Conservation (phyloP, 2,888 invertebrate genomes). For the Acrobasis consociella region DNA sequence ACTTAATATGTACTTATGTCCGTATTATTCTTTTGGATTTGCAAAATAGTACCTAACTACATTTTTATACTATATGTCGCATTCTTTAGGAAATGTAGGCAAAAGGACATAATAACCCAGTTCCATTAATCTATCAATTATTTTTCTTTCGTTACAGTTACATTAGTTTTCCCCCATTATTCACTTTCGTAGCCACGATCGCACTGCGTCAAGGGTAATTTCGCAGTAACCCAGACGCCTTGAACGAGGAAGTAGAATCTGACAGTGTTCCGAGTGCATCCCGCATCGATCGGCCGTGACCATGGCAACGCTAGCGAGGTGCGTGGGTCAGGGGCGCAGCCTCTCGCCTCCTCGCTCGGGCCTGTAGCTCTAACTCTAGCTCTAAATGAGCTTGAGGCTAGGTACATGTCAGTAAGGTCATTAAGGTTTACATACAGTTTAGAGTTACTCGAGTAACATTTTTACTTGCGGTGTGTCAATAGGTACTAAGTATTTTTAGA, state of each 20-base stretch:
- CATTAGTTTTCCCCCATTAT: not conserved
- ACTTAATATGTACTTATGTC: too few species aligned
- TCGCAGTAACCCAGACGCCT: constrained; percentile 31
- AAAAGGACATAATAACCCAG: too few species aligned
- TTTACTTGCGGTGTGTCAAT: too few species aligned
- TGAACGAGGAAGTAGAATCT: constrained; percentile 43
- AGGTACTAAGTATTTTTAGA: too few species aligned
- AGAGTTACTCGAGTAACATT: too few species aligned
- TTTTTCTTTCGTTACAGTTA: not conserved
- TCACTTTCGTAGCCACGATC: not conserved
- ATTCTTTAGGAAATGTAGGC: too few species aligned
- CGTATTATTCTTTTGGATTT: too few species aligned
- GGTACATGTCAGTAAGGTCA: too few species aligned
- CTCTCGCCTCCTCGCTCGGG: constrained; percentile 33
- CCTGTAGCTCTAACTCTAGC: constrained; percentile 6
- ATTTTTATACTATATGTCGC: too few species aligned
- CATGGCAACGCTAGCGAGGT: constrained; percentile 67
- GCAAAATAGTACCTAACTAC: too few species aligned
- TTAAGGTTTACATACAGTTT: too few species aligned
- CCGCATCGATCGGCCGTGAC: constrained; percentile 76
- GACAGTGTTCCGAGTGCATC: constrained; percentile 62
- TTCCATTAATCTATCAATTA: not conserved
- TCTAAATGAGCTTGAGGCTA: too few species aligned
- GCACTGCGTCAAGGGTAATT: constrained; percentile 8
- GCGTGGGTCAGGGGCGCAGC: constrained; percentile 72